Base-by-base conservation (phyloP, 2,113 vertebrate genomes). In the Balaeniceps rex region DNA sequence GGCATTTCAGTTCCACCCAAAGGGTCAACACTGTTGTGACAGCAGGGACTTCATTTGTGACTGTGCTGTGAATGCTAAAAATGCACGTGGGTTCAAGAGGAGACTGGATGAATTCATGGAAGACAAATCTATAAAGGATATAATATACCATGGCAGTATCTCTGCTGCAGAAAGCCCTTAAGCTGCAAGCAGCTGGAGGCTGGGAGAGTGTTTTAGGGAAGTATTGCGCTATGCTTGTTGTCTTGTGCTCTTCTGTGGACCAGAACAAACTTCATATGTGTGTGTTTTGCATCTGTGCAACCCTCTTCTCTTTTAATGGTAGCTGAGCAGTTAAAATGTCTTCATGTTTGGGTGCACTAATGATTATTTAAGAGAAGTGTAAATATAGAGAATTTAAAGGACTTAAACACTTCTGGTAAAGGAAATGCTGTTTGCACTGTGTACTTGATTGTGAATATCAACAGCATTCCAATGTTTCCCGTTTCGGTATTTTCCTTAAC, bases 401-500 rank as follows among this genome's bases (percentile, higher is more conserved):
- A 75, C 90, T 77, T 80, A 29, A 94, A 87, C 42, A 15, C 40
- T 96, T 95, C 94, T 95, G 93, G 93, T 96, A 95, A 94, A 96
- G 97, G 95, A 97, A 97, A 88, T 66, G 88, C 49, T 96, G 92
- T 95, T 95, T 92, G 95, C 64, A 66, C 89, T 81, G 71, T 88
- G 85, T 89, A 26, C 94, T 95, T 95, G 97, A 97, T 95, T 96
- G 87, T 74, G 91, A 91, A 26, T 97, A 97, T 97, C 97, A 97
- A 91, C 94, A 95, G 89, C 95, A 92, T 96, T 97, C 94, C 83
- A 47, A 55, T 91, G 92, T 93, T 97, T 97, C 97, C 96, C 96
- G 94, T 87, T 93, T 84, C 7, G 1, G 80, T 96, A 21, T 95
- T 96, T 97, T 95, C 79, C 94, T 90, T 87, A 82, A 84, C 0